phyloP scores from a whole-genome alignment of 2,888 invertebrate genomes.

The Erynnis tages region DNA sequence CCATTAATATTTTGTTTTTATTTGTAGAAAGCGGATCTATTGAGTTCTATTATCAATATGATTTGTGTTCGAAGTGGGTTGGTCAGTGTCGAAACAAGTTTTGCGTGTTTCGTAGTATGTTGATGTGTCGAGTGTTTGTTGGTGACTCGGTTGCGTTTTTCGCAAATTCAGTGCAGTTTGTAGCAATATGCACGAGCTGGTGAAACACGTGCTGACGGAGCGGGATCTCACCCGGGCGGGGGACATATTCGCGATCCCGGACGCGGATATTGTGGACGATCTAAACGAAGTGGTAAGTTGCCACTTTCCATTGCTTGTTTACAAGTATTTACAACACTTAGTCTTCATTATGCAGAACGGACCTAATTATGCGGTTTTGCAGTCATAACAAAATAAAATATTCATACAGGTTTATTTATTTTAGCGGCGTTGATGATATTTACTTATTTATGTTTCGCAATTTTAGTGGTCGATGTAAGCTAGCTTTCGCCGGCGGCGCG shows the following conservation, averaged over 20 bases:
- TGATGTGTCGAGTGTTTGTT: slow-evolving; percentile 47
- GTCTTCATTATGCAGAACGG: slow-evolving; percentile 17
- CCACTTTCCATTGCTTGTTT: slow-evolving; percentile 20
- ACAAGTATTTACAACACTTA: too few relatives aligned
- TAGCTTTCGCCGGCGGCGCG: too few relatives aligned
- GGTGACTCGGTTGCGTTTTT: slow-evolving; percentile 35
- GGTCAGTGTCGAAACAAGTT: slow-evolving; percentile 32
- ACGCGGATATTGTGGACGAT: slow-evolving; percentile 92
- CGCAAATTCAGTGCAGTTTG: slow-evolving; percentile 29
- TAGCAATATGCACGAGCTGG: slow-evolving; percentile 92
- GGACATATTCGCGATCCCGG: slow-evolving; percentile 93
- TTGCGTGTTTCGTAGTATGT: slow-evolving; percentile 35
- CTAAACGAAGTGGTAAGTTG: slow-evolving; percentile 89
- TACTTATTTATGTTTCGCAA: neutral
- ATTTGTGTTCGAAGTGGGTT: slow-evolving; percentile 29
- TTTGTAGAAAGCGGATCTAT: slow-evolving; percentile 34
- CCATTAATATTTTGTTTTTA: slow-evolving; percentile 40
- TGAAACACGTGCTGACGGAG: slow-evolving; percentile 93
- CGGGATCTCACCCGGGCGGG: slow-evolving; percentile 95
- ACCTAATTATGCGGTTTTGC: slow-evolving; percentile 10
- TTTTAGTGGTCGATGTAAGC: too few relatives aligned
- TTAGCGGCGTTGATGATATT: neutral
- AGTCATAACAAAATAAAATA: slow-evolving; percentile 9
- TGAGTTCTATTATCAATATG: slow-evolving; percentile 29
- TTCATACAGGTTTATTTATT: neutral